A percentile compares a stretch with the other conserved stretches of the same genome.
Conservation (phyloP, 2,113 vertebrate species). For the Rhagologus leucostigma region DNA sequence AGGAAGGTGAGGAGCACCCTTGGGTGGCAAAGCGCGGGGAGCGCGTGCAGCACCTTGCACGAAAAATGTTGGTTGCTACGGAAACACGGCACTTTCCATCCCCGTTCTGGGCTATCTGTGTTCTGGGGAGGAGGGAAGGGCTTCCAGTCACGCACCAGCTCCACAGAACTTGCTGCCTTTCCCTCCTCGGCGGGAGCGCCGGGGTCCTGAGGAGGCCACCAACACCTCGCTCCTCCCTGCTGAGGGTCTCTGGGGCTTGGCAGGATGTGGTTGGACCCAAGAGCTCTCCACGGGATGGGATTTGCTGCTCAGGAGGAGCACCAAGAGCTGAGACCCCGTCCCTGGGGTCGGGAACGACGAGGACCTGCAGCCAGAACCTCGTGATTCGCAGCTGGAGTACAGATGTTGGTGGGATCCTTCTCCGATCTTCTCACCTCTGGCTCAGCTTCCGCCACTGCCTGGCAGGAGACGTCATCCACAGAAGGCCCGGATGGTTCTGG, state of each 20-base stretch:
- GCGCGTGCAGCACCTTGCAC: constrained; percentile 48
- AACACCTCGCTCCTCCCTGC: neutral
- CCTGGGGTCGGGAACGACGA: fast-evolving
- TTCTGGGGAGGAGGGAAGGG: constrained; percentile 54
- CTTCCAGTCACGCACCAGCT: constrained; percentile 37
- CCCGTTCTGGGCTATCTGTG: constrained; percentile 33
- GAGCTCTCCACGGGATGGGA: neutral
- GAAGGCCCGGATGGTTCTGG: neutral
- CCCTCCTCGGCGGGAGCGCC: neutral
- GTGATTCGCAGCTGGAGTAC: neutral
- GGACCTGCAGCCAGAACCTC: neutral
- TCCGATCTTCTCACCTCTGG: neutral
- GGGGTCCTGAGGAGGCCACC: neutral
- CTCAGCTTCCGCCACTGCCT: neutral
- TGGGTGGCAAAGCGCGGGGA: constrained; percentile 21
- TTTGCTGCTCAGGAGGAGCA: neutral
- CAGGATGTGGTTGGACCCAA: neutral
- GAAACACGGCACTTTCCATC: constrained; percentile 50
- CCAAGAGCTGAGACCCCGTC: fast-evolving
- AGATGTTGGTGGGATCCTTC: neutral
- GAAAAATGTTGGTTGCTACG: constrained; percentile 55
- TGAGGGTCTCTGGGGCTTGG: neutral
- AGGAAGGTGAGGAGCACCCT: constrained; percentile 45
- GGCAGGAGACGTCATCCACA: neutral
- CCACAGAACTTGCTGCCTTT: neutral